These are phyloP conservation scores for Myotis vivesi DNA, from an alignment of 2,797 vertebrate species.

Conservation along the genomic window DNA sequence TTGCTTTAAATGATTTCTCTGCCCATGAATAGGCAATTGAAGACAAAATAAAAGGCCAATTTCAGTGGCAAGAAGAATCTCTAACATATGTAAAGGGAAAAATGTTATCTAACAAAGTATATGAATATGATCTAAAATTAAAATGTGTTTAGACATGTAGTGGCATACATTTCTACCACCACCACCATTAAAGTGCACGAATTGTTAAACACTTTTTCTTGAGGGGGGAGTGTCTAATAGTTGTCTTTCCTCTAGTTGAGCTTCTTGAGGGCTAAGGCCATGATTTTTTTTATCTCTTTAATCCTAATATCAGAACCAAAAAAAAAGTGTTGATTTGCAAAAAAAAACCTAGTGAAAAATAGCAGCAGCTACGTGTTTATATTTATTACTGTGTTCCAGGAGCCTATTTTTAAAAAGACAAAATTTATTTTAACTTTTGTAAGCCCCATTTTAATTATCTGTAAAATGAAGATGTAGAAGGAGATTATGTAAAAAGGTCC, in stretches of 20 bases:
- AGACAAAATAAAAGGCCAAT: conserved; percentile 29
- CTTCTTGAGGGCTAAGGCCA: rapidly evolving
- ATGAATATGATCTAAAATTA: background rate
- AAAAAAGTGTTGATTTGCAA: background rate
- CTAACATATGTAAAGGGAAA: background rate
- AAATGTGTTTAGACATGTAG: background rate
- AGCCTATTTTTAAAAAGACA: background rate
- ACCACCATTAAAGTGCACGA: background rate
- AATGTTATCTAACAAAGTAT: background rate
- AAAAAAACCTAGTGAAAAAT: background rate
- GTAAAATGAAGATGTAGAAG: background rate
- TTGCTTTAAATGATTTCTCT: conserved; percentile 47
- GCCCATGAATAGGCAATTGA: background rate
- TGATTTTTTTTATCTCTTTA: background rate
- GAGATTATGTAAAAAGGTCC: background rate
- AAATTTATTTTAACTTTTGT: background rate
- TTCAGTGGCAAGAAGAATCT: conserved; percentile 1
- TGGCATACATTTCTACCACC: background rate
- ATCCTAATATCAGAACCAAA: background rate
- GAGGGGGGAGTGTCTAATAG: rapidly evolving
- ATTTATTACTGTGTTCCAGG: background rate
- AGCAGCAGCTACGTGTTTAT: background rate
- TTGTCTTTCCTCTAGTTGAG: background rate
- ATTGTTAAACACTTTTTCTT: background rate
- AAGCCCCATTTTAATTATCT: background rate